Evolutionary conservation across 2,888 invertebrate genomes (phyloP), one percentile per base, ranked within the genome.

Genomic region (Adelognathus sp.): DNA sequence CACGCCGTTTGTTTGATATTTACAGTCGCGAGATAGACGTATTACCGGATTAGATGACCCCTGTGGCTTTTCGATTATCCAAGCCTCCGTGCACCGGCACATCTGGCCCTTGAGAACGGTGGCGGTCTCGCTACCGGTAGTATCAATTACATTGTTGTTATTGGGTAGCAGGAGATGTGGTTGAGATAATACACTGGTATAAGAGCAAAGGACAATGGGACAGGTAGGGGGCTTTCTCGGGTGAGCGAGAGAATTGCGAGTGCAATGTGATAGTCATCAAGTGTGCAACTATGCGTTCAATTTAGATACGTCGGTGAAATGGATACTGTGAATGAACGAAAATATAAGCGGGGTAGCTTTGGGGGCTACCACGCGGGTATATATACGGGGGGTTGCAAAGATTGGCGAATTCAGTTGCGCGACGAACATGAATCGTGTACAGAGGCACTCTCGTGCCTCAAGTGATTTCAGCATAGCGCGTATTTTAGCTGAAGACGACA

Each of bases 71-170:
- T 88, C 84, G 86, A 90, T 91, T 89, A 91, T 79, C 64, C 81
- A 85, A 83, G 87, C 87, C 75, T 82, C 81, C 81, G 24, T 86
- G 88, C 81, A 82, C 82, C 83, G 78, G 79, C 84, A 84, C 88
- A 89, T 88, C 89, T 89, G 89, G 86, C 82, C 84, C 69, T 75
- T 71, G 27, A 73, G 56, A 67, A 67, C 58, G 64, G 60, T 74
- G 46, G 44, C 41, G 24, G 58, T 16, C 61, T 50, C 44, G 18
- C 46, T 31, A 58, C 61, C 73, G 81, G 82, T 78, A 84, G 88
- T 90, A 91, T 91, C 91, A 91, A 91, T 91, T 91, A 91, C 91
- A 90, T 90, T 90, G 90, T 90, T 91, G 88, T 90, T 90, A 88
- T 86, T 86, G 86, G 82, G 81, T 83, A 83, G 82, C 83, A 81